These are phyloP conservation scores for Dugesia japonica DNA, from an alignment of 2,888 invertebrate genomes.

Conservation along the genomic window DNA sequence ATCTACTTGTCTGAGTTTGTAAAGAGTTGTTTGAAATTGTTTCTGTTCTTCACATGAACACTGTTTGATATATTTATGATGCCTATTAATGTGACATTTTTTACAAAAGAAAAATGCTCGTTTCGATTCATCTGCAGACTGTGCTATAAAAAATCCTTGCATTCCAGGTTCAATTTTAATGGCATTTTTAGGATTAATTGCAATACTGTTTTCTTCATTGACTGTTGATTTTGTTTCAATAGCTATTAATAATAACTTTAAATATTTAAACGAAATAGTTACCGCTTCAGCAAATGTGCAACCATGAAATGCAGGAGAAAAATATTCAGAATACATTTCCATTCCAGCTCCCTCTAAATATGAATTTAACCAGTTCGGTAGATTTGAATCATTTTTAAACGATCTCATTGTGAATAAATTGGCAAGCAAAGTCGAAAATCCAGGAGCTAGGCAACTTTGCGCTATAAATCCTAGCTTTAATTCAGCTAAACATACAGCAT, in stretches of 20 bases:
- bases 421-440: conserved; percentile 99
- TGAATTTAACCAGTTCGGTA: conserved; percentile 99
- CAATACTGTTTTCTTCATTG: conserved; percentile 82
- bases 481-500: conserved; percentile 95
- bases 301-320: conserved; percentile 96
- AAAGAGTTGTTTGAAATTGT: not conserved
- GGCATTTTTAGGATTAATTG: conserved; percentile 67
- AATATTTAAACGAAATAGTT: conserved; percentile 96
- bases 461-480: conserved; percentile 97
- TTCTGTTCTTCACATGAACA: conserved; percentile 23
- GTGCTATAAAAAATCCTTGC: conserved; percentile 99
- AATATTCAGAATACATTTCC: conserved; percentile 99
- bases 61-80: conserved; percentile 13
- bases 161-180: conserved; percentile 86
- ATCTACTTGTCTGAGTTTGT: not conserved
- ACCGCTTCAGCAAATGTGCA: conserved; percentile 99
- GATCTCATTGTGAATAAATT: conserved; percentile 95
- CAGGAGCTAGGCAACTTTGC: conserved; percentile 95
- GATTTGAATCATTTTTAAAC: conserved; percentile 55
- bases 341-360: conserved; percentile 99
- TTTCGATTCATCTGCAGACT: conserved; percentile 53
- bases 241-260: conserved; percentile 83
- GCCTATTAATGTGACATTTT: conserved; percentile 88
- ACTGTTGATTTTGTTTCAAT: conserved; percentile 69
- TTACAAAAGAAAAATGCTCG: conserved; percentile 95